Evolutionary conservation across 2,797 vertebrate species (phyloP).

Genomic region (Eidolon dupreanum): DNA sequence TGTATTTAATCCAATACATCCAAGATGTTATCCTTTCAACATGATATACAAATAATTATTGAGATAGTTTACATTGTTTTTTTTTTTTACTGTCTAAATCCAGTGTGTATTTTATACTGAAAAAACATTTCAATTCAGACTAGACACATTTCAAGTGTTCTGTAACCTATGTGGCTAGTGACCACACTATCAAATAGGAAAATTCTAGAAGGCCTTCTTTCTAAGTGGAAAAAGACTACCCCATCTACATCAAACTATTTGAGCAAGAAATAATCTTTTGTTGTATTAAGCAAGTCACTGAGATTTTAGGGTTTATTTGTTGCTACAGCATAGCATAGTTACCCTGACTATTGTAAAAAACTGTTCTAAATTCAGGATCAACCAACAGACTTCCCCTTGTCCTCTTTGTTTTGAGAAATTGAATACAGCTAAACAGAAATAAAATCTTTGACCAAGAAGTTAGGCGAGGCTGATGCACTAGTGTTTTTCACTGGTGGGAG

Average conservation of each 20-base stretch:
- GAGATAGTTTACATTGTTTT: neutral
- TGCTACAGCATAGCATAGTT: neutral
- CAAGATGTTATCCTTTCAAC: neutral
- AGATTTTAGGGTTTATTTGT: neutral
- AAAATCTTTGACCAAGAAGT: neutral
- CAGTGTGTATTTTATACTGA: neutral
- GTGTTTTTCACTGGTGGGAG: neutral
- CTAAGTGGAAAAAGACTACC: neutral
- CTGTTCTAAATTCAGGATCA: neutral
- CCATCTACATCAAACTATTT: neutral
- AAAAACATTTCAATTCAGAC: neutral
- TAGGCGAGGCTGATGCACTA: neutral
- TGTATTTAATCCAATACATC: neutral
- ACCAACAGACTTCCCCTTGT: neutral
- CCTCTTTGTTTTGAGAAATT: neutral
- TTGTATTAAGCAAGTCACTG: neutral
- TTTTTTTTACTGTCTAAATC: neutral
- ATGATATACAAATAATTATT: neutral
- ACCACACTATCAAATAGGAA: neutral
- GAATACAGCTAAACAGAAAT: neutral
- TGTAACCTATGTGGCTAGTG: neutral
- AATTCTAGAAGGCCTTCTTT: neutral
- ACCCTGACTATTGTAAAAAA: neutral
- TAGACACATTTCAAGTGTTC: neutral
- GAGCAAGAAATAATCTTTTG: slow-evolving; percentile 1